Conservation (phyloP, 2,113 vertebrate genomes). For the Bos indicus region DNA sequence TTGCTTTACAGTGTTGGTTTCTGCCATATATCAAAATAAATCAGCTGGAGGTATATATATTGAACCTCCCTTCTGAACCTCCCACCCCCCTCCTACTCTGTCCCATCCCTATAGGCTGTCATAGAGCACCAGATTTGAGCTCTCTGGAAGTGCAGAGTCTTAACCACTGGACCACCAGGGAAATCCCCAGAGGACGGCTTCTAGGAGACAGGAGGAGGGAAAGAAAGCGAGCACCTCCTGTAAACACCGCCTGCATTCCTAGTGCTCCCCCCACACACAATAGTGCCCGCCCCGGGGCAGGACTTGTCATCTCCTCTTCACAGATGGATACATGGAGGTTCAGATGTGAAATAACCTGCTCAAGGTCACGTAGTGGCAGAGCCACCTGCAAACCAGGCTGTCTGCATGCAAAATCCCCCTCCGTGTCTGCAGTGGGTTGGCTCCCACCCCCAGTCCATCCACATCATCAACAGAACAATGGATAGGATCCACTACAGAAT, state of each 20-base stretch:
- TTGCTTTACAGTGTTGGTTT: not conserved
- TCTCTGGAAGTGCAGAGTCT: not conserved
- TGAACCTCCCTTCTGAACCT: not conserved
- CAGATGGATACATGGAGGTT: not conserved
- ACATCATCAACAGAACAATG: not conserved
- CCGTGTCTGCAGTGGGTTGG: not conserved
- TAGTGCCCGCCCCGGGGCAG: accelerated
- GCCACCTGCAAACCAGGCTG: not conserved
- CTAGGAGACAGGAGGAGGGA: not conserved
- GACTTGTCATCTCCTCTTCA: not conserved
- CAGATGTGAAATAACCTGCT: not conserved
- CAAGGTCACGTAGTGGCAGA: not conserved
- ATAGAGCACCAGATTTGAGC: not conserved
- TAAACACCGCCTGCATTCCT: accelerated
- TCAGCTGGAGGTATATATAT: not conserved
- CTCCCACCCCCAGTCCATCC: not conserved
- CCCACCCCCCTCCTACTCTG: not conserved
- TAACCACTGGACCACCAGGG: not conserved
- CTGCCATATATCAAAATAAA: not conserved
- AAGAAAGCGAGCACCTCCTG: not conserved
- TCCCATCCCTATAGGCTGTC: not conserved
- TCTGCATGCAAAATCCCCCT: not conserved
- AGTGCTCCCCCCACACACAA: no score
- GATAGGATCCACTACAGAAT: not conserved
- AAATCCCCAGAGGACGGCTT: not conserved